Base-by-base conservation (phyloP, 1,140 invertebrate species). In the Microplitis demolitor region DNA sequence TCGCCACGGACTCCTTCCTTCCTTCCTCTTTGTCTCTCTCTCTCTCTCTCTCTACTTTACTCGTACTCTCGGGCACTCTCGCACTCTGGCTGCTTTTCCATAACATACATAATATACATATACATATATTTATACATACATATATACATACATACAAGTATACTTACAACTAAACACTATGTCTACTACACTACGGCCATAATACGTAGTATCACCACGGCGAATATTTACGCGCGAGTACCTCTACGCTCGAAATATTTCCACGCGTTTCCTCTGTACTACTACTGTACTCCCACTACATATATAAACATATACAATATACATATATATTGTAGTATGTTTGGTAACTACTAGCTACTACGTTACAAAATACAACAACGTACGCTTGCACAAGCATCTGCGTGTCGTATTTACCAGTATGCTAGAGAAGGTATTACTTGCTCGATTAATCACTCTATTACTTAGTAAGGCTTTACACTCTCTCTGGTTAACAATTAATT, bases 1-100 rank as follows among this genome's bases (percentile, higher is more conserved):
- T 61, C 31, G 67, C 6, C 61, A 72, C 54, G 54, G 56, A 60
- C 14, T 60, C 74, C 56, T 67, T 64, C 51, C 9, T 71, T 56
- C 45, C 39, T 69, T n/a, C n/a, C 31, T 62, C n/a, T n/a, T n/a
- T n/a, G n/a, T n/a, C n/a, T n/a, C n/a, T n/a, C n/a, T n/a, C n/a
- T n/a, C n/a, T n/a, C n/a, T n/a, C 16, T 50, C 73, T 76, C 75
- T 61, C 76, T 77, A 75, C 78, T 76, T 75, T 11, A 74, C 71
- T n/a, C n/a, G n/a, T n/a, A n/a, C n/a, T n/a, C n/a, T n/a, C n/a
- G n/a, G n/a, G n/a, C n/a, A n/a, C n/a, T 74, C 73, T 68, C 71
- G 76, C 72, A 60, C 75, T 53, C 73, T 11, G 33, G 69, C 61
- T 37, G 64, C 51, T 16, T 58, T 45, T 45, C 39, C 5, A 45